Evolutionary conservation across 1,140 invertebrate species (phyloP).

Genomic region (Ephestia elutella): DNA sequence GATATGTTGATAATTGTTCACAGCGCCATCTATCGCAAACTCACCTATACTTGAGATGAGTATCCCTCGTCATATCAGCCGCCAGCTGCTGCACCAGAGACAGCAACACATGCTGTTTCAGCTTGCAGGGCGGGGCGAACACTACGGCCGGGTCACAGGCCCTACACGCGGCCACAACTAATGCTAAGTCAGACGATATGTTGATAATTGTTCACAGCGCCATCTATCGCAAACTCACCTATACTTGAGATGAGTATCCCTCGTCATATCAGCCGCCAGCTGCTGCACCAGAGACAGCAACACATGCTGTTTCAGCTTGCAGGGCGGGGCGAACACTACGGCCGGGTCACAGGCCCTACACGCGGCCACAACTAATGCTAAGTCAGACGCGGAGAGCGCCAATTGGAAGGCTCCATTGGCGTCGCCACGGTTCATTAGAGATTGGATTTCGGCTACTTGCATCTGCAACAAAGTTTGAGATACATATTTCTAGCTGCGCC

Average conservation of each 20-base stretch:
- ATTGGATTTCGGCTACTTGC: constrained; percentile 81
- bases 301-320: constrained; percentile 87
- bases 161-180: too few relatives aligned
- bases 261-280: constrained; percentile 88
- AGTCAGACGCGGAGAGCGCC: constrained; percentile 90
- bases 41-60: too few relatives aligned
- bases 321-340: constrained; percentile 83
- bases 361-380: constrained; percentile 87
- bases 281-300: constrained; percentile 94
- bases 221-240: constrained; percentile 81
- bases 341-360: constrained; percentile 87
- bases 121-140: too few relatives aligned
- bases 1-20: too few relatives aligned
- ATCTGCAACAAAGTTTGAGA: constrained; percentile 47
- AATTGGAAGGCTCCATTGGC: constrained; percentile 91
- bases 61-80: too few relatives aligned
- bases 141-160: too few relatives aligned
- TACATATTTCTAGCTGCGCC: too few relatives aligned
- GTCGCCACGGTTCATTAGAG: constrained; percentile 83
- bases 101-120: too few relatives aligned
- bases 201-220: too few relatives aligned
- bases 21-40: too few relatives aligned
- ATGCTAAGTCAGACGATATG: too few relatives aligned
- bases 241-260: constrained; percentile 90
- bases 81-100: too few relatives aligned